Conservation (phyloP, 2,797 vertebrate genomes). For the Enteromius anoplus region DNA sequence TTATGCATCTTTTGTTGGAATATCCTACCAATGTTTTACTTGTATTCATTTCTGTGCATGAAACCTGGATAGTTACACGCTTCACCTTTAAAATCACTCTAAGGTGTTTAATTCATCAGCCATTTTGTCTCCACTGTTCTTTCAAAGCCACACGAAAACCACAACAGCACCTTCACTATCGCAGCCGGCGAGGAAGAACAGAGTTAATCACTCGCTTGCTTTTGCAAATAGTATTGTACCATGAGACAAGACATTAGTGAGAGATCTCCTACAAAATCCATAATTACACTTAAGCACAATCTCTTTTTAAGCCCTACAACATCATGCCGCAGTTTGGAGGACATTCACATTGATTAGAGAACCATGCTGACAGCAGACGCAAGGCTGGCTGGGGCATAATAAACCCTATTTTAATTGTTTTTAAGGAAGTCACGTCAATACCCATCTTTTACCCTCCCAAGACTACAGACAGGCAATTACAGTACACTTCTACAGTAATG, state of each 20-base stretch:
- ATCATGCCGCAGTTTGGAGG: constrained; percentile 29
- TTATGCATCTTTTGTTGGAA: not conserved
- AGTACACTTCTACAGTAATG: not conserved
- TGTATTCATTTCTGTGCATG: not conserved
- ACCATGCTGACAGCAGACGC: not conserved
- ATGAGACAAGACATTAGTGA: constrained; percentile 36
- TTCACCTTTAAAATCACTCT: not conserved
- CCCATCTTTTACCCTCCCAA: constrained; percentile 34
- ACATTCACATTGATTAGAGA: constrained; percentile 32
- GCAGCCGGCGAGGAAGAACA: constrained; percentile 25
- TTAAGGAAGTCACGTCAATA: constrained; percentile 48
- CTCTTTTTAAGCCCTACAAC: constrained; percentile 30
- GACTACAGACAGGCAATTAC: constrained; percentile 43
- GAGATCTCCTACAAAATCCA: constrained; percentile 45
- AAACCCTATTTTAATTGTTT: constrained; percentile 52
- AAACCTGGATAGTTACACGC: not conserved
- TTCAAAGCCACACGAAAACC: not conserved
- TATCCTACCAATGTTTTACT: not conserved
- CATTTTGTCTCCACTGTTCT: constrained; percentile 7
- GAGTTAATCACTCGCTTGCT: constrained; percentile 50
- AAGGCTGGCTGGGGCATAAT: constrained; percentile 21
- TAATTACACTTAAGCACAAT: constrained; percentile 22
- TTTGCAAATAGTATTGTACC: constrained; percentile 55
- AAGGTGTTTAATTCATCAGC: not conserved
- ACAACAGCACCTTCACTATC: not conserved